Conservation (phyloP, 2,888 invertebrate species). For the Agriopis leucophaearia region DNA sequence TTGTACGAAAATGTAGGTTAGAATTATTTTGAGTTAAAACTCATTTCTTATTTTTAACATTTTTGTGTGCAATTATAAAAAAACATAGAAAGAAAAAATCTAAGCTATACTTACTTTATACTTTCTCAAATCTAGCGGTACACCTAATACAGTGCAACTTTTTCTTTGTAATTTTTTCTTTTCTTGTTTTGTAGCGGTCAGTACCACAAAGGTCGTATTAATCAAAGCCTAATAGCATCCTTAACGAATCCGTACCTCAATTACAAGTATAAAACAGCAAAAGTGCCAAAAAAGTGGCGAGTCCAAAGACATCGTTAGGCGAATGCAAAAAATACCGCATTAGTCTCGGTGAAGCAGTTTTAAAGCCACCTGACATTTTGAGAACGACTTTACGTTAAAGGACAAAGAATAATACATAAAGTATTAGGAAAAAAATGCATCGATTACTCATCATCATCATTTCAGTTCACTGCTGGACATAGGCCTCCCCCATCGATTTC, state of each 20-base stretch:
- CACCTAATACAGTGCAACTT: background rate
- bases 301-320: conserved; percentile 74
- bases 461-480: too few relatives aligned
- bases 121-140: background rate
- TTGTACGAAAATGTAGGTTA: too few relatives aligned
- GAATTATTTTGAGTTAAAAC: too few relatives aligned
- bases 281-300: conserved; percentile 72
- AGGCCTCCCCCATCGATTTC: too few relatives aligned
- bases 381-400: background rate
- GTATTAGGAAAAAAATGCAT: too few relatives aligned
- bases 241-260: conserved; percentile 82
- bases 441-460: too few relatives aligned
- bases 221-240: conserved; percentile 83
- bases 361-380: conserved; percentile 31
- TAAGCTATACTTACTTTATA: background rate
- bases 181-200: conserved; percentile 48
- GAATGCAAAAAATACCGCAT: conserved; percentile 67
- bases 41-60: too few relatives aligned
- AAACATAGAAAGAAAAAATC: background rate
- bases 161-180: conserved; percentile 47
- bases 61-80: background rate
- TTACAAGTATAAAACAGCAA: conserved; percentile 78
- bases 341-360: conserved; percentile 57
- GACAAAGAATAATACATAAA: conserved; percentile 4
- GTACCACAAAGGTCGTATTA: conserved; percentile 57